phyloP scores from a whole-genome alignment of 2,797 vertebrate genomes.

The Liasis olivaceus region DNA sequence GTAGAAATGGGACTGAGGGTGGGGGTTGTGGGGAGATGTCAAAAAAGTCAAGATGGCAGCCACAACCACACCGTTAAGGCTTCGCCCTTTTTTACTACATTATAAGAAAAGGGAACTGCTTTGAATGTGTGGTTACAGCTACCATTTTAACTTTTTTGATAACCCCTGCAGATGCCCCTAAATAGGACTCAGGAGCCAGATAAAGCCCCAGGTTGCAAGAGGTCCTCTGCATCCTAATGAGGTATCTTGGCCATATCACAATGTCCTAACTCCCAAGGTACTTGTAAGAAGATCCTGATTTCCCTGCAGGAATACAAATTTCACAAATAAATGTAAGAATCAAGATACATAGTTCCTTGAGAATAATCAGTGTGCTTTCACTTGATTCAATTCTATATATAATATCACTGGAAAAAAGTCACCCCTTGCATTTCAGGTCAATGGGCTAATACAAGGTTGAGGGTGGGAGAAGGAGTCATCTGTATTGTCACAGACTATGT shows the following conservation, averaged over 20 bases:
- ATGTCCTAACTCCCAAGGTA: not conserved
- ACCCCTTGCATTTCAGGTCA: not conserved
- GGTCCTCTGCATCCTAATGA: not conserved
- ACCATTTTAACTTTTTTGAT: not conserved
- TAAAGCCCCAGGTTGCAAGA: not conserved
- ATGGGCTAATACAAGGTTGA: constrained; percentile 16
- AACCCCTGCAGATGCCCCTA: not conserved
- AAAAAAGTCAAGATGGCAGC: not conserved
- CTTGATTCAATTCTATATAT: constrained; percentile 9
- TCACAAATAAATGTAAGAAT: not conserved
- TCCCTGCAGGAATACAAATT: not conserved
- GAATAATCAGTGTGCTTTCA: constrained; percentile 44
- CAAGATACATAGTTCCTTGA: not conserved
- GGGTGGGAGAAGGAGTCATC: constrained; percentile 35
- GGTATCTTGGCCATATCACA: not conserved
- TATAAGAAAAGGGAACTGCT: too few species aligned
- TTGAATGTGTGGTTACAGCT: not conserved
- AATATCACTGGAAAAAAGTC: not conserved
- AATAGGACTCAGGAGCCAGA: not conserved
- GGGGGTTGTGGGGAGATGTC: not conserved
- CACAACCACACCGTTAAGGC: not conserved
- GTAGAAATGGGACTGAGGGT: constrained; percentile 20
- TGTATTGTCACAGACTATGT: constrained; percentile 45
- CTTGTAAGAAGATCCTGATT: not conserved
- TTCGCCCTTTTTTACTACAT: too few species aligned